Evolutionary conservation across 2,113 vertebrate species (phyloP).

Genomic region (Indicator indicator): DNA sequence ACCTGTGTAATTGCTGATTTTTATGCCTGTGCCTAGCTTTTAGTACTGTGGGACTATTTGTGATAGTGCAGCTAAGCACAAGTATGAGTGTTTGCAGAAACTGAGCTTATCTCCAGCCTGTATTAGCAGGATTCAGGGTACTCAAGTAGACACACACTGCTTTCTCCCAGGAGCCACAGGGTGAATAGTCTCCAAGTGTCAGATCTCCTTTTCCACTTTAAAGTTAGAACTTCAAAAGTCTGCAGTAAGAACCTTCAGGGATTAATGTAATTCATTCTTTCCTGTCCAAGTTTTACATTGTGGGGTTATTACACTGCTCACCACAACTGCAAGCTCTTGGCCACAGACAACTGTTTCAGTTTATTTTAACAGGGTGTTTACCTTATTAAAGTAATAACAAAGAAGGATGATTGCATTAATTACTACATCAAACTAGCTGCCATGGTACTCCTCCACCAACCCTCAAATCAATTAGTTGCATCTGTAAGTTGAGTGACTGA

Average conservation of each 20-base stretch:
- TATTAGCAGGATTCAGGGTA: not conserved
- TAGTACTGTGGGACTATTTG: not conserved
- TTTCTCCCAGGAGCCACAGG: constrained; percentile 3
- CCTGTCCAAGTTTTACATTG: constrained; percentile 43
- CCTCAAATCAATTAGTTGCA: constrained; percentile 54
- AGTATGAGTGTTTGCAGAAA: constrained; percentile 46
- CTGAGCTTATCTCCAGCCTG: not conserved
- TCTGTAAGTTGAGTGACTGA: constrained; percentile 47
- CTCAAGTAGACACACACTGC: not conserved
- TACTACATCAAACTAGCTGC: constrained; percentile 18
- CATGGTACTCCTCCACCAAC: not conserved
- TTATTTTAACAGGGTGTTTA: constrained; percentile 65
- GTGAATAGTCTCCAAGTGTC: constrained; percentile 20
- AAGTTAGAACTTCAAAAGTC: constrained; percentile 59
- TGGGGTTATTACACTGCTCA: constrained; percentile 17
- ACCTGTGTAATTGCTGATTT: not conserved
- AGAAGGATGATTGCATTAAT: constrained; percentile 31
- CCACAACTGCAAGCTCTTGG: constrained; percentile 44
- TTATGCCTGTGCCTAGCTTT: not conserved
- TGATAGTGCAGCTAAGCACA: constrained; percentile 27
- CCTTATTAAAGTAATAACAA: constrained; percentile 61
- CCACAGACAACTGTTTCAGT: constrained; percentile 55
- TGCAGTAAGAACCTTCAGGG: constrained; percentile 32
- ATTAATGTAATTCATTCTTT: constrained; percentile 65
- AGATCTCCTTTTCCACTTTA: constrained; percentile 39